A percentile compares a stretch with the other conserved stretches of the same genome.
phyloP scores from a whole-genome alignment of 2,113 vertebrate genomes.

The Forbesichthys agassizii region DNA sequence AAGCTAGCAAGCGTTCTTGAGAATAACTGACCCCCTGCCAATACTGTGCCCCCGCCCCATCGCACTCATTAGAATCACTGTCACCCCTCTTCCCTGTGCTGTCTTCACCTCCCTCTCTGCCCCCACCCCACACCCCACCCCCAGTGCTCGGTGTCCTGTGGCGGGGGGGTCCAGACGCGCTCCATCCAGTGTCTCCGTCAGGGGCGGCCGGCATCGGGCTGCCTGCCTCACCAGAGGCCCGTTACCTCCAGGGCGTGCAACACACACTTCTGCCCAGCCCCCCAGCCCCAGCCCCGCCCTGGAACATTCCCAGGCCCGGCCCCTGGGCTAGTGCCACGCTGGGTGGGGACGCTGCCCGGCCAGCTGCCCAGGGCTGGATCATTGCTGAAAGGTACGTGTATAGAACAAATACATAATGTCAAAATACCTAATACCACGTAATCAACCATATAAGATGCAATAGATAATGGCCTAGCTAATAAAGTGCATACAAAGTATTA shows the following conservation, averaged over 20 bases:
- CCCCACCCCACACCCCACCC: slow-evolving; percentile 7
- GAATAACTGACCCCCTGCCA: no score
- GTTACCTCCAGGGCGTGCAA: slow-evolving; percentile 87
- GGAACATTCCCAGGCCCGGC: slow-evolving; percentile 8
- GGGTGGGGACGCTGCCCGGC: neutral
- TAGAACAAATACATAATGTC: no score
- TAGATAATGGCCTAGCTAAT: no score
- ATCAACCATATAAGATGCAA: no score
- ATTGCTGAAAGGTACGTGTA: slow-evolving; percentile 44
- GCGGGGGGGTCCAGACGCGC: slow-evolving; percentile 92
- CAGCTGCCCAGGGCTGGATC: slow-evolving; percentile 39
- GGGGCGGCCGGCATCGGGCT: slow-evolving; percentile 82
- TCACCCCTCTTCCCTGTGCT: neutral
- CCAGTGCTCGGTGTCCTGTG: slow-evolving; percentile 95
- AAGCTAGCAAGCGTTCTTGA: no score
- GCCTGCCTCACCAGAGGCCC: slow-evolving; percentile 85
- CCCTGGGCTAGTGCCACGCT: slow-evolving; percentile 16
- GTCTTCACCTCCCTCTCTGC: slow-evolving; percentile 9
- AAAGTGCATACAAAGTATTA: no score
- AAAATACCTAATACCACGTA: no score
- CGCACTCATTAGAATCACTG: no score
- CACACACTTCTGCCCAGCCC: slow-evolving; percentile 89
- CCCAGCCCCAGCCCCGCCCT: slow-evolving; percentile 19
- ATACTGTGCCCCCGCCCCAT: no score
- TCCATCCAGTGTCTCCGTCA: slow-evolving; percentile 87